Conservation (phyloP, 2,888 invertebrate genomes). For the Caenorhabditis japonica region DNA sequence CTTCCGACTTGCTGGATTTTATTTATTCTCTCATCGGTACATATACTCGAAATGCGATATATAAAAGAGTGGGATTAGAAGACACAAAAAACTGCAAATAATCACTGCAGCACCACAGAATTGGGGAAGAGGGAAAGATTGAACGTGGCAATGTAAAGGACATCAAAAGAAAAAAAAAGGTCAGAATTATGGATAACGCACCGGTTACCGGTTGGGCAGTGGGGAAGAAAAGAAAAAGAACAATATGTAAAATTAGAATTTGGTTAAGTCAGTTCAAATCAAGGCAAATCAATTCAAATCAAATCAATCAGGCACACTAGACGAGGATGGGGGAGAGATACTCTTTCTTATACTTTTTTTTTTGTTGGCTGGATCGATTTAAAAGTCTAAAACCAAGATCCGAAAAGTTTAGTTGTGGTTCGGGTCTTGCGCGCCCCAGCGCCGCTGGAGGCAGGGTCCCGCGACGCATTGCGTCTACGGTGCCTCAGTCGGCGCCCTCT, state of each 20-base stretch:
- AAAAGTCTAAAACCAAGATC: constrained; percentile 41
- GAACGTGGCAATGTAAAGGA: neutral
- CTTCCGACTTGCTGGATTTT: constrained; percentile 33
- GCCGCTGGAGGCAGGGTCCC: constrained; percentile 7
- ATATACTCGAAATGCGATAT: constrained; percentile 43
- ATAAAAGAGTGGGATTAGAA: constrained; percentile 1
- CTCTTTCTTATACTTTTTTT: neutral
- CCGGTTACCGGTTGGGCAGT: constrained; percentile 47
- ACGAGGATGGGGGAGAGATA: too few species aligned
- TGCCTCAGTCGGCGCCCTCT: constrained; percentile 60
- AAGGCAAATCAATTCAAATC: constrained; percentile 14
- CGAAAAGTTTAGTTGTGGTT: constrained; percentile 41
- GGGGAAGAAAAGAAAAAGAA: constrained; percentile 10
- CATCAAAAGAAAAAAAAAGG: constrained; percentile 7
- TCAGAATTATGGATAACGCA: constrained; percentile 38
- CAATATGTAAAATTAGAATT: constrained; percentile 18
- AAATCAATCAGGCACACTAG: constrained; percentile 37
- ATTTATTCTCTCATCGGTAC: constrained; percentile 54
- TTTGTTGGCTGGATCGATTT: neutral
- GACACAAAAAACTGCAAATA: constrained; percentile 4
- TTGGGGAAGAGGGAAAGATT: constrained; percentile 4
- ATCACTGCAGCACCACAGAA: constrained; percentile 45
- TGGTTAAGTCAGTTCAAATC: constrained; percentile 33
- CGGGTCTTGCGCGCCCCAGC: constrained; percentile 19
- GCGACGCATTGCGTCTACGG: constrained; percentile 58